Evolutionary conservation across 2,113 vertebrate species (phyloP), one percentile per base, ranked within the genome.

Genomic region (Cromileptes altivelis): DNA sequence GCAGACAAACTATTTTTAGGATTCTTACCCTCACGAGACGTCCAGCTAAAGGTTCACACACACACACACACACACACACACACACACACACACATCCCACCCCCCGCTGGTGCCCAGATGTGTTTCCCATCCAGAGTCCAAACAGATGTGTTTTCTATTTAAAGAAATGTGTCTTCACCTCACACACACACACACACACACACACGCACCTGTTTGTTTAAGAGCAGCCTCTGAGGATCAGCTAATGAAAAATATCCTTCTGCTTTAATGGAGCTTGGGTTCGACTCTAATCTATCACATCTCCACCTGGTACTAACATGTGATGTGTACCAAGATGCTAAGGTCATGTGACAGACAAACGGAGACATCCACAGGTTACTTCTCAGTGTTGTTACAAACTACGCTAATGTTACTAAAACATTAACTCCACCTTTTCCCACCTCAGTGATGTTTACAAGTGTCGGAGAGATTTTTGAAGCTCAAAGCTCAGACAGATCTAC

Each of bases 31-130:
- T 47, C 21, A 1, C 2, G 63, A 82, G 64, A 72, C 68, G 37
- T 25, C 1, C n/a, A 68, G 85, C 68, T 78, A 23, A 56, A 69
- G 70, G 86, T 79, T 91, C 40, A 9, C 40, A 9, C 40, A 42
- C 40, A 45, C 40, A 42, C 40, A 42, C 40, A 23, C 55, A 56
- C 55, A 25, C 40, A 42, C 40, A 42, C 40, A 42, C 40, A 42
- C 40, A 42, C 40, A 42, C 42, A 45, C 42, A 12, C 42, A 45
- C 68, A 70, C 69, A 42, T 15, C 15, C 49, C 14, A 15, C 47
- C 49, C 49, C 53, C 75, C 58, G 53, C 40, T 53, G 67, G 45
- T 52, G 69, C 27, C 79, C 88, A 91, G 88, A 93, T 93, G 92
- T 90, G 78, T 86, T 85, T 89, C 75, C 79, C 70, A 70, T 40